Evolutionary conservation across 2,113 vertebrate species (phyloP).

Genomic region (Chaenocephalus aceratus): DNA sequence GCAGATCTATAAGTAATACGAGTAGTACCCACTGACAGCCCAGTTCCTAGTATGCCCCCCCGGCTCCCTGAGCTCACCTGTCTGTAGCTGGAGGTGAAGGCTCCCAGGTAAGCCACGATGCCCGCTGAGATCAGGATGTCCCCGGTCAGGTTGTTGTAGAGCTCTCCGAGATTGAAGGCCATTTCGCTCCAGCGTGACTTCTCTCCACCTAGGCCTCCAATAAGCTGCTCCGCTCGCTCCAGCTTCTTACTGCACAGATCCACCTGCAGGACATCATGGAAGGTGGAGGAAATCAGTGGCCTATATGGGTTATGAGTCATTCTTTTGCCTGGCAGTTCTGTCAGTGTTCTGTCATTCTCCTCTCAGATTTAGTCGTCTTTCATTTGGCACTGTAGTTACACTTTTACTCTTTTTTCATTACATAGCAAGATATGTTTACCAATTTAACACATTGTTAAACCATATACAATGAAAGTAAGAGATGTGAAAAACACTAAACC

Average conservation of each 20-base stretch:
- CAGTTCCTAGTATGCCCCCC: not conserved
- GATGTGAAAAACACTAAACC: slow-evolving; percentile 72
- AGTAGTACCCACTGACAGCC: not conserved
- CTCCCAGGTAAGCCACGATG: slow-evolving; percentile 89
- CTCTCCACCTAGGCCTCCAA: slow-evolving; percentile 92
- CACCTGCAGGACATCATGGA: slow-evolving; percentile 72
- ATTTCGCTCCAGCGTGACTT: slow-evolving; percentile 88
- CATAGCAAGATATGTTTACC: not conserved
- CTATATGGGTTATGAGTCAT: not conserved
- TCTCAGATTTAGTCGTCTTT: not conserved
- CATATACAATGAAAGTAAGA: not conserved
- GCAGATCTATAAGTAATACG: not conserved
- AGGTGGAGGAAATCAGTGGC: not conserved
- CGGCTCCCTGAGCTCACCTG: slow-evolving; percentile 77
- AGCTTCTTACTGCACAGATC: slow-evolving; percentile 91
- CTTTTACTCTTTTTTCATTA: not conserved
- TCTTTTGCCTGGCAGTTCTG: not conserved
- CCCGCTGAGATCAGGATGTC: slow-evolving; percentile 91
- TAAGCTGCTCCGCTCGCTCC: slow-evolving; percentile 88
- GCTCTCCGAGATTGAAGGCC: slow-evolving; percentile 84
- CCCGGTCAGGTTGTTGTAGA: slow-evolving; percentile 88
- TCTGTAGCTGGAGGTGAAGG: slow-evolving; percentile 91
- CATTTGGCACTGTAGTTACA: not conserved
- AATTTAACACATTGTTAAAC: not conserved
- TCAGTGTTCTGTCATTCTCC: not conserved